These are phyloP conservation scores for Hirtodrosophila trivittata DNA, from an alignment of 2,888 invertebrate species.

Conservation along the genomic window DNA sequence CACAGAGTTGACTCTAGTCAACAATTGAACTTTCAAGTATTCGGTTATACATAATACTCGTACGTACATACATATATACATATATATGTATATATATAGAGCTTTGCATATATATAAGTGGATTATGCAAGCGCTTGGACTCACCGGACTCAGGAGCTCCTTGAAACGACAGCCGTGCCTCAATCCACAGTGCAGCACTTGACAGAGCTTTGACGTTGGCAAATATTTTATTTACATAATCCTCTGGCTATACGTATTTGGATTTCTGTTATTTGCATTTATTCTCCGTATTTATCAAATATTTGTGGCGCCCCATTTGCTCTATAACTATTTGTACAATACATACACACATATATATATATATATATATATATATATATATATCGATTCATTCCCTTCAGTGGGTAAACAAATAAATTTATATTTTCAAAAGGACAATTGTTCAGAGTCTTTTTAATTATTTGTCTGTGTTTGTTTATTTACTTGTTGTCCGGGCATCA, in stretches of 20 bases:
- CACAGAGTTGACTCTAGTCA: constrained; percentile 4
- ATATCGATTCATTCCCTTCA: constrained; percentile 32
- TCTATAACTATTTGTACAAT: background rate
- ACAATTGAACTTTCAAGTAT: constrained; percentile 27
- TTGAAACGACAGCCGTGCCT: background rate
- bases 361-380: background rate
- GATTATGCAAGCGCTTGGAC: constrained; percentile 71
- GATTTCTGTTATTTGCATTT: constrained; percentile 58
- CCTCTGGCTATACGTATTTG: constrained; percentile 60
- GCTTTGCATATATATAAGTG: constrained; percentile 43
- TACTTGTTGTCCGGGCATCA: too few relatives aligned
- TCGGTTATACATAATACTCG: constrained; percentile 7
- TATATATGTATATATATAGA: constrained; percentile 4
- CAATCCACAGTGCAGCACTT: constrained; percentile 24
- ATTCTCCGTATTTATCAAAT: constrained; percentile 61
- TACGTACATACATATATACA: too few relatives aligned
- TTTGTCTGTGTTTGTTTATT: too few relatives aligned
- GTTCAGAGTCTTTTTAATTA: too few relatives aligned
- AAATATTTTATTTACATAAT: constrained; percentile 78
- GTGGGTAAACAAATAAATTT: constrained; percentile 23
- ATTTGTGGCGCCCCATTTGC: constrained; percentile 13
- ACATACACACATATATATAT: background rate
- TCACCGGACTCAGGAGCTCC: constrained; percentile 12
- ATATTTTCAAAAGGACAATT: constrained; percentile 3
- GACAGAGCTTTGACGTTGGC: constrained; percentile 40